Evolutionary conservation across 1,140 invertebrate species (phyloP).

Genomic region (Gonatopus flavifemur): DNA sequence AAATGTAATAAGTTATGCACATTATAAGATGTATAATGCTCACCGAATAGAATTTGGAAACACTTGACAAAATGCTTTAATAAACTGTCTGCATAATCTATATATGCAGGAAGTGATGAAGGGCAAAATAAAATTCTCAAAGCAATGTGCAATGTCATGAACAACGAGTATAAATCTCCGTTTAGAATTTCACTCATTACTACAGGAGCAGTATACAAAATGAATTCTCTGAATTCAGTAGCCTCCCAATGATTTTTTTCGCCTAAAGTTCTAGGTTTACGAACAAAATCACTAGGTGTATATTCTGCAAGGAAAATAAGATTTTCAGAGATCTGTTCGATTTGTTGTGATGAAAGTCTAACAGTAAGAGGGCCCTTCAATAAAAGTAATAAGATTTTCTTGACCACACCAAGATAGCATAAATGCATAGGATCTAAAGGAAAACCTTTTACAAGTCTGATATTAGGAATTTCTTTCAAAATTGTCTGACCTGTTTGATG

Average conservation of each 20-base stretch:
- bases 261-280: slow-evolving; percentile 17
- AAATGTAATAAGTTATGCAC: no score
- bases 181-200: slow-evolving; percentile 6
- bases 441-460: slow-evolving; percentile 13
- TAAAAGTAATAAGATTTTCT: slow-evolving; percentile 2
- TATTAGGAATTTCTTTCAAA: slow-evolving; percentile 11
- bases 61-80: no score
- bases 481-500: slow-evolving; percentile 16
- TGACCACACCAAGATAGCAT: slow-evolving; percentile 2
- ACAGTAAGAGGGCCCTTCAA: slow-evolving; percentile 1
- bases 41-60: no score
- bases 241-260: slow-evolving; percentile 18
- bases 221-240: slow-evolving; percentile 28
- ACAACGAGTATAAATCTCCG: slow-evolving; percentile 2
- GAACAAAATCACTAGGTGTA: slow-evolving; percentile 8
- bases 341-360: neutral
- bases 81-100: no score
- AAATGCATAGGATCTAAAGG: slow-evolving; percentile 20
- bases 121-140: no score
- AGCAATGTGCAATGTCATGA: no score
- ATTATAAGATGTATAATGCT: no score
- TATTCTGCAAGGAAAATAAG: neutral
- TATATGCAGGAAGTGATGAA: no score
- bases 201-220: slow-evolving; percentile 19
- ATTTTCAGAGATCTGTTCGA: neutral